These are phyloP conservation scores for Zootoca vivipara DNA, from an alignment of 2,113 vertebrate genomes.

Conservation along the genomic window DNA sequence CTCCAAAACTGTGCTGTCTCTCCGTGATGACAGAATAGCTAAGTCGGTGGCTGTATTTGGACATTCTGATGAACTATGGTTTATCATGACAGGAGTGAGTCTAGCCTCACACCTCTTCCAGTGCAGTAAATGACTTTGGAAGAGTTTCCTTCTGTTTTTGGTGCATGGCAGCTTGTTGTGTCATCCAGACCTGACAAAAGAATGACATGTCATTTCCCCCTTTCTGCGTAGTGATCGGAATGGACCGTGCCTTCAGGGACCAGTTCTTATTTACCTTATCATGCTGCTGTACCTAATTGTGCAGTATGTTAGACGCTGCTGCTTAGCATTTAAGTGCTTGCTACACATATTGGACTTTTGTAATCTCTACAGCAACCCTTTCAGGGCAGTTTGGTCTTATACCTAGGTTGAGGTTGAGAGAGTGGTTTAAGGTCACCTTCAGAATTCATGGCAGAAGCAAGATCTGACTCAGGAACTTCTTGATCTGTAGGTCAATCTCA, in stretches of 20 bases:
- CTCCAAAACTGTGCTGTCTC: background rate
- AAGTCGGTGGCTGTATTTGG: background rate
- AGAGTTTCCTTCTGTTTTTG: too few relatives aligned
- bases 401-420: background rate
- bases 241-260: background rate
- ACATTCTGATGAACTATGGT: background rate
- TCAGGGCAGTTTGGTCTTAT: background rate
- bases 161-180: background rate
- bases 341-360: background rate
- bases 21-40: background rate
- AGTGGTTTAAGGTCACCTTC: background rate
- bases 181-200: background rate
- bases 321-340: background rate
- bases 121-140: background rate
- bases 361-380: background rate
- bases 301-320: background rate
- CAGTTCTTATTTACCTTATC: background rate
- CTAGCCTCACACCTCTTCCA: background rate
- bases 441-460: background rate
- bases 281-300: background rate
- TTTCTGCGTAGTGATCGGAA: too few relatives aligned
- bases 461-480: background rate
- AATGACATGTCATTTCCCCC: background rate
- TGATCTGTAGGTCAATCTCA: background rate
- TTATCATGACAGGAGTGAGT: background rate